phyloP scores from a whole-genome alignment of 2,113 vertebrate species.

The Apodemus sylvaticus region DNA sequence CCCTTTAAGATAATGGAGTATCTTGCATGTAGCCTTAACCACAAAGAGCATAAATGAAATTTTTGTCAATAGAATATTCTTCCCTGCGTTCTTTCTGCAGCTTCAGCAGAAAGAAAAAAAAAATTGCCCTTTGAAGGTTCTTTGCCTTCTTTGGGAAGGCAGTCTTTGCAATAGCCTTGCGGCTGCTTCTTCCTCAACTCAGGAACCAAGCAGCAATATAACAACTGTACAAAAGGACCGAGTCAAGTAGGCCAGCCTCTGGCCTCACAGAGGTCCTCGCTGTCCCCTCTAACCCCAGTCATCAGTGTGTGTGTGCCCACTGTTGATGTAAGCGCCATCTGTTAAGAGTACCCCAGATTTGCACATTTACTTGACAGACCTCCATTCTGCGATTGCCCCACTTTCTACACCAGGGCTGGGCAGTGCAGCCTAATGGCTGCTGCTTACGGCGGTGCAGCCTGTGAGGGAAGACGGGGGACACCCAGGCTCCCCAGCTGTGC shows the following conservation, averaged over 20 bases:
- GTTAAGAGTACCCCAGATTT: not conserved
- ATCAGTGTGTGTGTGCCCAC: fast-evolving
- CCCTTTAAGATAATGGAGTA: conserved; percentile 28
- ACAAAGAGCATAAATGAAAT: conserved; percentile 21
- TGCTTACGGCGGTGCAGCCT: not conserved
- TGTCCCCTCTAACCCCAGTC: not conserved
- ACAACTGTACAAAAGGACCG: not conserved
- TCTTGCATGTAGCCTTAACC: not conserved
- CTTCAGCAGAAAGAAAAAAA: conserved; percentile 16
- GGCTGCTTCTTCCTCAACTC: not conserved
- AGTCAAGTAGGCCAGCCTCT: not conserved
- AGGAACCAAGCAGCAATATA: not conserved
- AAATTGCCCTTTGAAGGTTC: not conserved
- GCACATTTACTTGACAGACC: fast-evolving
- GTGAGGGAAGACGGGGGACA: not conserved
- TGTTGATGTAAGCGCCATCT: not conserved
- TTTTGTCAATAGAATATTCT: conserved; percentile 36
- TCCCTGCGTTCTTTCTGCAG: not conserved
- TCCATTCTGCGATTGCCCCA: not conserved
- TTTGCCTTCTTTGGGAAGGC: not conserved
- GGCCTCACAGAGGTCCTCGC: fast-evolving
- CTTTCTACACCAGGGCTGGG: not conserved
- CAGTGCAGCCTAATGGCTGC: not conserved
- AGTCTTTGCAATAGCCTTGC: not conserved
- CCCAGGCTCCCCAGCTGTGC: fast-evolving